phyloP scores from a whole-genome alignment of 2,797 vertebrate genomes.

The Falco rusticolus region DNA sequence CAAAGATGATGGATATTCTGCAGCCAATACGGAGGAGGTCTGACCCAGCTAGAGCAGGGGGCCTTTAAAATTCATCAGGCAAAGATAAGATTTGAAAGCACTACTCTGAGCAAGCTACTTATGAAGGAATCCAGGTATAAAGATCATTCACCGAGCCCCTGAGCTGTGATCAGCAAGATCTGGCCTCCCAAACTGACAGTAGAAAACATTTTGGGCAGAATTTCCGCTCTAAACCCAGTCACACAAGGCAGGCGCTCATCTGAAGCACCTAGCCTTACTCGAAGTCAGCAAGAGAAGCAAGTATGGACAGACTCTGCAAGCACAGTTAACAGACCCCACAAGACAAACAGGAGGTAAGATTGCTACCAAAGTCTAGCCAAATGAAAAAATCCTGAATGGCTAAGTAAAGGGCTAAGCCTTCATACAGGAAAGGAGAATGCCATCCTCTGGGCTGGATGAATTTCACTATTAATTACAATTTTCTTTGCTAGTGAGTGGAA shows the following conservation, averaged over 20 bases:
- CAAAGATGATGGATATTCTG: neutral
- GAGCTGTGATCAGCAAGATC: neutral
- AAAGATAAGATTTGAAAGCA: slow-evolving; percentile 29
- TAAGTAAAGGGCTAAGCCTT: neutral
- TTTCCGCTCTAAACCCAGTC: neutral
- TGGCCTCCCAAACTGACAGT: neutral
- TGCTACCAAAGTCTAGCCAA: neutral
- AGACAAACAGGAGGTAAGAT: neutral
- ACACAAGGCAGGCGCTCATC: neutral
- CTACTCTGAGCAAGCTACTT: neutral
- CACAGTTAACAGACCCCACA: neutral
- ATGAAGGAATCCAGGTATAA: neutral
- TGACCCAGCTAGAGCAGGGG: neutral
- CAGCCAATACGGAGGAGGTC: neutral
- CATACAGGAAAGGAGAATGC: neutral
- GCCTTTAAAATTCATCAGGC: neutral
- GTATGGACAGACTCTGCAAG: rapidly evolving
- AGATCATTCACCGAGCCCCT: neutral
- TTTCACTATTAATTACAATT: neutral
- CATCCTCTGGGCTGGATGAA: neutral
- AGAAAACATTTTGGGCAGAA: neutral
- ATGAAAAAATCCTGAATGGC: neutral
- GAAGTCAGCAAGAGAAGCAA: neutral
- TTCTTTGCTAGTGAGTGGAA: neutral
- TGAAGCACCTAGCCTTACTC: neutral